These are phyloP conservation scores for Anarrhichthys ocellatus DNA, from an alignment of 2,113 vertebrate species.

Conservation along the genomic window DNA sequence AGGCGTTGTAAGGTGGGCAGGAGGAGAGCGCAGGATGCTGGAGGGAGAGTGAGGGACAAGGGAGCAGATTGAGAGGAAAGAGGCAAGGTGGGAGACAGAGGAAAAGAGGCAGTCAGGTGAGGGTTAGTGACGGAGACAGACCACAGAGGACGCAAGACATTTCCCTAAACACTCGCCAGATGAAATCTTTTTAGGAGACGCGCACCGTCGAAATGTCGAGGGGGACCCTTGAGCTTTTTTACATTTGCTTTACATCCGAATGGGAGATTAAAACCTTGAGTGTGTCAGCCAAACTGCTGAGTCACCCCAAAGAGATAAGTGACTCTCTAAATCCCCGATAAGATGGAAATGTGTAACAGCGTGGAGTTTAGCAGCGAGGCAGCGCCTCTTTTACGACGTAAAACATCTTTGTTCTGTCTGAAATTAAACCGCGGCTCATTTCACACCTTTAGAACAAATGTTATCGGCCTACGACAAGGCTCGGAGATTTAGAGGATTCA, in stretches of 20 bases:
- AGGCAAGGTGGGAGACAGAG: slow-evolving; percentile 71
- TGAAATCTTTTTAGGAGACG: not conserved
- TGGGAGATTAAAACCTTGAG: slow-evolving; percentile 20
- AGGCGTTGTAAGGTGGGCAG: slow-evolving; percentile 76
- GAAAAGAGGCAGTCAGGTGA: slow-evolving; percentile 73
- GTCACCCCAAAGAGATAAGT: slow-evolving; percentile 21
- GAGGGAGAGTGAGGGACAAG: slow-evolving; percentile 69
- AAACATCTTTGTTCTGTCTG: slow-evolving; percentile 31
- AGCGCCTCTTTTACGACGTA: not conserved
- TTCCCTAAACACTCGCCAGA: not conserved
- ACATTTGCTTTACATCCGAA: slow-evolving; percentile 25
- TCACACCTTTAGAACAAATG: slow-evolving; percentile 36
- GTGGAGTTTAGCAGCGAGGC: slow-evolving; percentile 7
- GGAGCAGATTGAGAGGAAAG: slow-evolving; percentile 64
- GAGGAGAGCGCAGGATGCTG: slow-evolving; percentile 75
- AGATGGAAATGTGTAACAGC: not conserved
- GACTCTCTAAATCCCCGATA: slow-evolving; percentile 21
- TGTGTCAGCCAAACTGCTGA: slow-evolving; percentile 41
- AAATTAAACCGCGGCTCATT: slow-evolving; percentile 27
- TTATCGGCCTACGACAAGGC: slow-evolving; percentile 20
- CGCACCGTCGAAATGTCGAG: not conserved
- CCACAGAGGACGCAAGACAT: slow-evolving; percentile 59
- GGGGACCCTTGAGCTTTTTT: slow-evolving; percentile 18
- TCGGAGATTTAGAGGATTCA: slow-evolving; percentile 39
- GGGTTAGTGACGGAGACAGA: slow-evolving; percentile 73